These are phyloP conservation scores for Philhelius pedissequus DNA, from an alignment of 2,888 invertebrate species.

Conservation along the genomic window DNA sequence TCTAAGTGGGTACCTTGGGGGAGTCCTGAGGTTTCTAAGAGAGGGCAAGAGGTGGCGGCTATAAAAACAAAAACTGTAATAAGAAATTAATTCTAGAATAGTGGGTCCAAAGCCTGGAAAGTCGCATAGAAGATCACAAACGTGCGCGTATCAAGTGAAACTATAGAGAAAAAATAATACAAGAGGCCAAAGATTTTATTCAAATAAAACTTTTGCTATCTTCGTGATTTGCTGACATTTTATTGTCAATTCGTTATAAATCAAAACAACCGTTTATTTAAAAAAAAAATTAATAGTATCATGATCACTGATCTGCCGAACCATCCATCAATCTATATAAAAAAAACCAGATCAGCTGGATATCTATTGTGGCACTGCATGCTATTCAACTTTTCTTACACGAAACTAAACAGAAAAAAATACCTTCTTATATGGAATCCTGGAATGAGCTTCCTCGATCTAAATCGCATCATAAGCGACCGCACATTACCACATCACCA, in stretches of 20 bases:
- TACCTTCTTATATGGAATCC: conserved; percentile 46
- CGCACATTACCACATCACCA: conserved; percentile 35
- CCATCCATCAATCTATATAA: conserved; percentile 53
- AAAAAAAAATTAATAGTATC: background rate
- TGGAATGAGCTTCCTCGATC: conserved; percentile 52
- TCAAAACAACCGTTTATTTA: background rate
- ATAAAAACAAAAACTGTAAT: no score
- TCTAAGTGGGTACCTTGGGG: no score
- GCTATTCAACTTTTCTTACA: conserved; percentile 40
- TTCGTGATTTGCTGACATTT: no score
- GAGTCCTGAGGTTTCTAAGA: no score
- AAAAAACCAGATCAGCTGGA: conserved; percentile 53
- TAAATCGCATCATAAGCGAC: conserved; percentile 21
- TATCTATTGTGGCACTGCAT: conserved; percentile 45
- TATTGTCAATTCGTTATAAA: background rate
- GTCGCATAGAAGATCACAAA: no score
- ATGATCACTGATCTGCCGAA: conserved; percentile 34
- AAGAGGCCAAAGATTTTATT: no score
- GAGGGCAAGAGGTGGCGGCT: no score
- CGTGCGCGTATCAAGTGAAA: no score
- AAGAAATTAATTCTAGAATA: no score
- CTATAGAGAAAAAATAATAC: no score
- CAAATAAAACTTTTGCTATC: no score
- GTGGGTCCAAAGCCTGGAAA: no score
- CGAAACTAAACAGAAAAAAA: background rate